Evolutionary conservation across 2,113 vertebrate species (phyloP), one percentile per base, ranked within the genome.

Genomic region (Chaetodon auriga): DNA sequence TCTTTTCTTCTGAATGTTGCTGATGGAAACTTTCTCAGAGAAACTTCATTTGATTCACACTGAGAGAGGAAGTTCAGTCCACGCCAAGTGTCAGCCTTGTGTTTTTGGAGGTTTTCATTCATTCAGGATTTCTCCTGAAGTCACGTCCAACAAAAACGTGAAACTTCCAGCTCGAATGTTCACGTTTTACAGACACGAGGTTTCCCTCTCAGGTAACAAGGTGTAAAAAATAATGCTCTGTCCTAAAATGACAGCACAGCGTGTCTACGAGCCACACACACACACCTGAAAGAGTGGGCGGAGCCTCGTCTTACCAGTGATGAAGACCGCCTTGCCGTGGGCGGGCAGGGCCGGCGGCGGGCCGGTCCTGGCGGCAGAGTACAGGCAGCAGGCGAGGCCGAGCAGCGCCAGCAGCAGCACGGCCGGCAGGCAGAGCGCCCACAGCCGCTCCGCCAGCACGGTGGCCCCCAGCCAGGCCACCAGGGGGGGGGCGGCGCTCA

Each of bases 391-490:
- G 81, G 62, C 55, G 19, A 94, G 41, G 15, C 82, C 87, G 11
- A 94, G 65, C 62, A 86, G 68, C 2, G 41, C 57, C 82, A 92
- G 72, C 18, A 91, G 81, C 76, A 94, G 68, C 38, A 86, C 51
- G 8, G 90, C 90, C 0, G 93, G 94, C 68, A 94, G 73, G 60
- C 92, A 93, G 65, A 94, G 75, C 16, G 86, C 66, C 87, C 92
- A 95, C 38, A 95, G 88, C 15, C 91, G 83, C 89, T 94, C 95
- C 85, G 89, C 81, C 78, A 96, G 86, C 60, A 96, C 81, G 0
- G 91, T 91, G 85, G 91, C 95, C 21, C 94, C 92, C 69, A 95
- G 85, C 94, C 94, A 95, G 36, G 89, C 94, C 90, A 94, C 79
- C 75, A 95, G 43, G 0, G 92, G 85, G 41, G 94, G 87, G 21